Evolutionary conservation across 2,888 invertebrate species (phyloP).

Genomic region (Himalopsyche kuldschensis): DNA sequence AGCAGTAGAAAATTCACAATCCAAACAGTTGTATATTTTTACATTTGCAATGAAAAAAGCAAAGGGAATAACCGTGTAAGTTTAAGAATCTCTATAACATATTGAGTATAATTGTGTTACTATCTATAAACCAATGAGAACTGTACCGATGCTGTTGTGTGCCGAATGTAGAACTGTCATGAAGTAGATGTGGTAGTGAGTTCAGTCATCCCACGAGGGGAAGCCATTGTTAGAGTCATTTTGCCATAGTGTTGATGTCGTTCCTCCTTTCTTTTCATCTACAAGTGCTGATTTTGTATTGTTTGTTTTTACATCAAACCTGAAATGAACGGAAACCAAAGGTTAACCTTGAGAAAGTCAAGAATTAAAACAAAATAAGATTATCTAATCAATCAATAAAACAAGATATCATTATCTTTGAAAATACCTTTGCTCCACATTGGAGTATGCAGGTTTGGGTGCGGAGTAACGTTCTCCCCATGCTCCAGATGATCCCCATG

Average conservation of each 20-base stretch:
- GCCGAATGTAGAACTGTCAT: neutral
- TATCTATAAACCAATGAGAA: constrained; percentile 18
- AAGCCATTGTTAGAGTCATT: constrained; percentile 43
- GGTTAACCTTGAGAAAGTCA: neutral
- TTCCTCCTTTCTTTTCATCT: constrained; percentile 53
- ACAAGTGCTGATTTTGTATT: constrained; percentile 50
- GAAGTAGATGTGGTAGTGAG: neutral
- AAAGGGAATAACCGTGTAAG: neutral
- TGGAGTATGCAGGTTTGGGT: constrained; percentile 33
- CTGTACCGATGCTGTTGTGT: neutral
- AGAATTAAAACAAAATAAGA: no score
- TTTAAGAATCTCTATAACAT: neutral
- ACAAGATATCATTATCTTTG: no score
- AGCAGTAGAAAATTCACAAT: neutral
- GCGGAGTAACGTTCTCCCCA: constrained; percentile 33
- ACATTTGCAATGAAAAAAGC: neutral
- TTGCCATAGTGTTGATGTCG: constrained; percentile 41
- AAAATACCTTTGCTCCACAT: constrained; percentile 37
- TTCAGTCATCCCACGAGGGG: constrained; percentile 51
- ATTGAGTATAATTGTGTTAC: constrained; percentile 13
- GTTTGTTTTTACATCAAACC: constrained; percentile 52
- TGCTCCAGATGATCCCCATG: constrained; percentile 33
- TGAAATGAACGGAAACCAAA: constrained; percentile 43
- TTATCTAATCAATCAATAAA: no score
- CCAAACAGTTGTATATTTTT: neutral